A percentile compares a stretch with the other conserved stretches of the same genome.
phyloP scores from a whole-genome alignment of 2,888 invertebrate genomes.

The Sabellastarte sp. region DNA sequence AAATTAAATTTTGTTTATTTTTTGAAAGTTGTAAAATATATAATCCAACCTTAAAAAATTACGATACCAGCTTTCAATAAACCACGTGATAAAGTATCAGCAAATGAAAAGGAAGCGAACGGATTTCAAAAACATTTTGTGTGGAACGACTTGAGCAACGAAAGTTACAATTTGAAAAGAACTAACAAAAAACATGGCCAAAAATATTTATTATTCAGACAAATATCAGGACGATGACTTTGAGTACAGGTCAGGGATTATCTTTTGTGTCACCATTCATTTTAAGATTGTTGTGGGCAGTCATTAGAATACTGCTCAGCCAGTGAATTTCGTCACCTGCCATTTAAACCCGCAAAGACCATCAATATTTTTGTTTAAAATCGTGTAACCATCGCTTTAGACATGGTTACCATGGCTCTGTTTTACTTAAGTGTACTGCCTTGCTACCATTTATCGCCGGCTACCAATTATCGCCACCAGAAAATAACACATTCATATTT shows the following conservation, averaged over 20 bases:
- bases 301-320: background rate
- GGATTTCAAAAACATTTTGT: background rate
- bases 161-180: background rate
- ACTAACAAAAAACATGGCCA: conserved; percentile 36
- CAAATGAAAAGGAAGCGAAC: background rate
- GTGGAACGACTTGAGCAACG: background rate
- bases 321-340: no score
- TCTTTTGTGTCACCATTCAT: background rate
- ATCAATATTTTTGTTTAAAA: no score
- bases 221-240: conserved; percentile 88
- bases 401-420: no score
- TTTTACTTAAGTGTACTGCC: no score
- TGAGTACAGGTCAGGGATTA: conserved; percentile 76
- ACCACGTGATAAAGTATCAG: background rate
- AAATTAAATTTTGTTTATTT: background rate
- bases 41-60: background rate
- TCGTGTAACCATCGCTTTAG: no score
- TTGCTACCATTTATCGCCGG: no score
- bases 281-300: background rate
- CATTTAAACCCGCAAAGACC: no score
- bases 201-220: conserved; percentile 87
- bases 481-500: no score
- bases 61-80: background rate
- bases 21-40: background rate
- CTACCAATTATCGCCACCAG: no score